Conservation (phyloP, 2,888 invertebrate genomes). For the Eupithecia subfuscata region DNA sequence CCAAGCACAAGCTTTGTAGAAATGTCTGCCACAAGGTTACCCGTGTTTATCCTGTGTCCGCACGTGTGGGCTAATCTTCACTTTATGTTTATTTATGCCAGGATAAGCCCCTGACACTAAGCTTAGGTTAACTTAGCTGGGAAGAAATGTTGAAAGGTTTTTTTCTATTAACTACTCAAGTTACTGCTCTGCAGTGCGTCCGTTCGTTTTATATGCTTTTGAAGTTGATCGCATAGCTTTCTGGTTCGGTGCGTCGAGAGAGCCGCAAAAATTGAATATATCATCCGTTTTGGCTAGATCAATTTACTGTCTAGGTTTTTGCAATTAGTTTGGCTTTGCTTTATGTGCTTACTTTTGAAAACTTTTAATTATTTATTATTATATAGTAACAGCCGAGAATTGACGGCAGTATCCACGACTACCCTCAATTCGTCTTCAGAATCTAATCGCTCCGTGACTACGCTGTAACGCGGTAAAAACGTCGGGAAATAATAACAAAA, state of each 20-base stretch:
- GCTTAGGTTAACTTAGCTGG: slow-evolving; percentile 15
- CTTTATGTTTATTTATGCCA: slow-evolving; percentile 38
- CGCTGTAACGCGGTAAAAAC: too few species aligned
- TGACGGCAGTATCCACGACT: too few species aligned
- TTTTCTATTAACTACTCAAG: background rate
- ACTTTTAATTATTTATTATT: too few species aligned
- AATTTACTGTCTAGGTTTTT: background rate
- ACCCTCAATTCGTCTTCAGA: too few species aligned
- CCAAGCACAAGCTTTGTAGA: background rate
- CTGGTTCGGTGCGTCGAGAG: background rate
- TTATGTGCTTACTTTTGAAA: too few species aligned
- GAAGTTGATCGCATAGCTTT: background rate
- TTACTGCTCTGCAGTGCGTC: background rate
- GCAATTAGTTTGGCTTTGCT: background rate
- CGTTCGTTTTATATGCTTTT: background rate
- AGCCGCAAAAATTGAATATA: too few species aligned
- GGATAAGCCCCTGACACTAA: slow-evolving; percentile 29
- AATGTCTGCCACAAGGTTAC: slow-evolving; percentile 6
- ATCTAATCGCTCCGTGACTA: too few species aligned
- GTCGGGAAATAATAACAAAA: too few species aligned
- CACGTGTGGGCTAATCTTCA: slow-evolving; percentile 24
- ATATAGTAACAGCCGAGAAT: too few species aligned
- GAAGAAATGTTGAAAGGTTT: slow-evolving; percentile 1
- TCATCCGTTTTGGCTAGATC: background rate
- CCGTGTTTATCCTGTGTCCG: slow-evolving; percentile 1